A percentile compares a stretch with the other conserved stretches of the same genome.
These are phyloP conservation scores for Anarrhichthys ocellatus DNA, from an alignment of 2,113 vertebrate genomes.

Conservation along the genomic window DNA sequence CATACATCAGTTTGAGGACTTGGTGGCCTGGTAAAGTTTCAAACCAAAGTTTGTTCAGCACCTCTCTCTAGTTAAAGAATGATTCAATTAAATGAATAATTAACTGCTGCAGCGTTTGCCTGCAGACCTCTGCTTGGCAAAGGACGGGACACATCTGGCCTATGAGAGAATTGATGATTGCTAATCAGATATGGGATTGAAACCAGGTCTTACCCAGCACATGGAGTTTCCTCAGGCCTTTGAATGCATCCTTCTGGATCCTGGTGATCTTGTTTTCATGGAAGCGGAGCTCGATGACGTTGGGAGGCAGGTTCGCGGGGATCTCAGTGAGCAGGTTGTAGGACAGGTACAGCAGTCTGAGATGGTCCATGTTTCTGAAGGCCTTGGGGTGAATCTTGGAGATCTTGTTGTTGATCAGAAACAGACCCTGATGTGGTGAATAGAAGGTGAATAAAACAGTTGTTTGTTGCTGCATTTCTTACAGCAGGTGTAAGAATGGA, in stretches of 20 bases:
- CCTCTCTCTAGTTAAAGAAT: background rate
- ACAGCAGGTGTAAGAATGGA: too few relatives aligned
- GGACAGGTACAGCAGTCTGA: slow-evolving; percentile 92
- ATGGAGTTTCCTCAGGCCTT: slow-evolving; percentile 92
- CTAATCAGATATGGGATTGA: background rate
- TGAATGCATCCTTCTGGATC: slow-evolving; percentile 91
- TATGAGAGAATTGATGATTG: background rate
- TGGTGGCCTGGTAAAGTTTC: background rate
- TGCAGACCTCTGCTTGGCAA: background rate
- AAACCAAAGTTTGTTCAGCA: background rate
- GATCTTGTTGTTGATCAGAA: slow-evolving; percentile 96
- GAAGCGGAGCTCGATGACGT: slow-evolving; percentile 92
- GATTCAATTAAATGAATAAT: background rate
- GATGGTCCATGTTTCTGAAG: slow-evolving; percentile 88
- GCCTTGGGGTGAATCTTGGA: slow-evolving; percentile 95
- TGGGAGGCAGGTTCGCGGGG: slow-evolving; percentile 91
- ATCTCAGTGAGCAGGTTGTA: slow-evolving; percentile 94
- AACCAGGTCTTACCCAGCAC: slow-evolving; percentile 87
- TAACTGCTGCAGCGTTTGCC: background rate
- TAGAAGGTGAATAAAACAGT: background rate
- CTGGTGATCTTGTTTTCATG: slow-evolving; percentile 94
- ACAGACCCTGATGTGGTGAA: slow-evolving; percentile 86
- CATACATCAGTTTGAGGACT: slow-evolving; percentile 1
- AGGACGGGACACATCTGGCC: background rate
- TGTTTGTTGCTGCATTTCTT: background rate